A percentile compares a stretch with the other conserved stretches of the same genome.
Conservation (phyloP, 2,113 vertebrate species). For the Tachycineta bicolor region DNA sequence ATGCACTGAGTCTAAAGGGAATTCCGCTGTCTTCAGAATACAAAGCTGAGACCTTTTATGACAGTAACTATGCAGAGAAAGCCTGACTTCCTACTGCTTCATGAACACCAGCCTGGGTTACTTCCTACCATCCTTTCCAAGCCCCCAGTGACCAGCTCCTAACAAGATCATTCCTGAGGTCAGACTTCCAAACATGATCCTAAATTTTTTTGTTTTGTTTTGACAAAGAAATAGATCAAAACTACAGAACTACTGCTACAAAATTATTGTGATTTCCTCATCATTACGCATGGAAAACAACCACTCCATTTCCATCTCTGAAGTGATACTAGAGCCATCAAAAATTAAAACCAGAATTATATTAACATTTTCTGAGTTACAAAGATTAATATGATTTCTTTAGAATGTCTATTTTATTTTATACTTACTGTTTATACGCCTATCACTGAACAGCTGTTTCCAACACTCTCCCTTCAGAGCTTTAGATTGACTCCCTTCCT, state of each 20-base stretch:
- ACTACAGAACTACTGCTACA: not conserved
- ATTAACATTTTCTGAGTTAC: not conserved
- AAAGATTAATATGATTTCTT: not conserved
- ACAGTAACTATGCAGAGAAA: not conserved
- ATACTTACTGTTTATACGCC: not conserved
- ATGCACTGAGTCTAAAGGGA: not conserved
- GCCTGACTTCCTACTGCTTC: not conserved
- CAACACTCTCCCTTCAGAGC: not conserved
- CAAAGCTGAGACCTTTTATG: not conserved
- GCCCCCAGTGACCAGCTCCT: not conserved
- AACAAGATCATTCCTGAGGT: not conserved
- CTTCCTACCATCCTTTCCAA: not conserved
- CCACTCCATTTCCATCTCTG: not conserved
- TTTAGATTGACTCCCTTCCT: not conserved
- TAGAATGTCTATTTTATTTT: not conserved
- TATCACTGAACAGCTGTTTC: not conserved
- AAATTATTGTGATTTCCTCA: not conserved
- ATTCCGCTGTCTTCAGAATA: not conserved
- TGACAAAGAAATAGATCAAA: not conserved
- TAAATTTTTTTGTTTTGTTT: not conserved
- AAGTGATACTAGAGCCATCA: not conserved
- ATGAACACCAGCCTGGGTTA: not conserved
- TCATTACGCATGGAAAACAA: not conserved
- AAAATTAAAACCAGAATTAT: not conserved
- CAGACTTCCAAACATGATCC: not conserved